A percentile compares a stretch with the other conserved stretches of the same genome.
phyloP scores from a whole-genome alignment of 2,888 invertebrate species.

The Dione vanillae region DNA sequence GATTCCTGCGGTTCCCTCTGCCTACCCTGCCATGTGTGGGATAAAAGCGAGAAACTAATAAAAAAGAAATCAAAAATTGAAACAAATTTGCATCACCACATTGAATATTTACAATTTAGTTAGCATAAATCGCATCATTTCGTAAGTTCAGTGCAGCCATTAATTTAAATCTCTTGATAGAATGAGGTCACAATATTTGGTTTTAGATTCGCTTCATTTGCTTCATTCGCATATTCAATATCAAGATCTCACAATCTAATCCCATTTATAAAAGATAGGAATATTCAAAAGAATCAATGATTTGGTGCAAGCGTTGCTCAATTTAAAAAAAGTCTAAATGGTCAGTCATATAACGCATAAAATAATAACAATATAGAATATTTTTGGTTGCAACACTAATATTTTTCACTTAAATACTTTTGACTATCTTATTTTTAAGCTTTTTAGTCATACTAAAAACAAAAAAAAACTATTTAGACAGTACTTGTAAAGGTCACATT shows the following conservation, averaged over 20 bases:
- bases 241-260: slow-evolving; percentile 22
- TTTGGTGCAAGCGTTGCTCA: not conserved
- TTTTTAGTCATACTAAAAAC: no score
- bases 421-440: no score
- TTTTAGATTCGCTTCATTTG: slow-evolving; percentile 30
- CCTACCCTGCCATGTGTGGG: no score
- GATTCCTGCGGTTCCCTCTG: no score
- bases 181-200: slow-evolving; percentile 39
- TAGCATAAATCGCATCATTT: slow-evolving; percentile 36
- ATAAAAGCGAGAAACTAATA: no score
- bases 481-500: not conserved
- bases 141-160: slow-evolving; percentile 33
- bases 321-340: not conserved
- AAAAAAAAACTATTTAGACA: not conserved
- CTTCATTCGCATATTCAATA: slow-evolving; percentile 15
- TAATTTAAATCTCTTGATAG: slow-evolving; percentile 39
- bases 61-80: not conserved
- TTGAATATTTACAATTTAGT: slow-evolving; percentile 29
- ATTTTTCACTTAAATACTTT: no score
- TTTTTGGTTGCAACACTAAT: no score
- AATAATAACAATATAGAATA: no score
- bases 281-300: not conserved
- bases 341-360: not conserved
- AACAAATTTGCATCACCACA: slow-evolving; percentile 2
- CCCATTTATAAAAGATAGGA: slow-evolving; percentile 11